Conservation (phyloP, 1,140 invertebrate genomes). For the Listronotus oregonensis region DNA sequence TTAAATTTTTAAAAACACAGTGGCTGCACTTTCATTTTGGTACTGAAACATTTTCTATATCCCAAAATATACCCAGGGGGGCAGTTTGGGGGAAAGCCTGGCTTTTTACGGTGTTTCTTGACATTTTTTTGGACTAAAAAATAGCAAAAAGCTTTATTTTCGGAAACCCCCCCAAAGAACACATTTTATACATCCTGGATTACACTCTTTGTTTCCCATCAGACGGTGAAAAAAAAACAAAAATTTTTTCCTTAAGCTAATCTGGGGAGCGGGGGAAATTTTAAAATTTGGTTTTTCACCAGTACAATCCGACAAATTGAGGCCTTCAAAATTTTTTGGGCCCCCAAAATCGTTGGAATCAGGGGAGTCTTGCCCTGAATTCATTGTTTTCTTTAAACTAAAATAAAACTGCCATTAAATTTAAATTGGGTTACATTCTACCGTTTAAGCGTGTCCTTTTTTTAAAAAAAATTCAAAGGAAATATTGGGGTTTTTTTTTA, state of each 20-base stretch:
- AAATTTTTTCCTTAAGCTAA: slow-evolving; percentile 46
- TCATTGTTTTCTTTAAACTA: slow-evolving; percentile 7
- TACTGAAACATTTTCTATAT: slow-evolving; percentile 89
- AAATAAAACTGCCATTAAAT: neutral
- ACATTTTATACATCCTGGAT: neutral
- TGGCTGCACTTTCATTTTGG: slow-evolving; percentile 79
- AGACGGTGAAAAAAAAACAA: slow-evolving; percentile 33
- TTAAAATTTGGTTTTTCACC: slow-evolving; percentile 39
- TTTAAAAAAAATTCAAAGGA: too few relatives aligned
- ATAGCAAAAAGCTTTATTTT: too few relatives aligned
- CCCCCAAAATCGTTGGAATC: slow-evolving; percentile 18
- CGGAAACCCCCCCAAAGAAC: neutral
- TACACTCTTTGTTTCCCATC: slow-evolving; percentile 43
- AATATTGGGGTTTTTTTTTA: too few relatives aligned
- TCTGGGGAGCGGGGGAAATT: slow-evolving; percentile 39
- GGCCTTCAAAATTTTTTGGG: slow-evolving; percentile 10
- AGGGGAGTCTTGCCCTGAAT: neutral
- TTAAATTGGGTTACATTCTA: too few relatives aligned
- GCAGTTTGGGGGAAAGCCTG: slow-evolving; percentile 54
- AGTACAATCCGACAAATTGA: slow-evolving; percentile 38
- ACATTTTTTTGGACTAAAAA: slow-evolving; percentile 1
- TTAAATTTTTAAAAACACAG: slow-evolving; percentile 77
- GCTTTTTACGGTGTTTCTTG: slow-evolving; percentile 27
- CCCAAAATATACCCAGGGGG: slow-evolving; percentile 92
- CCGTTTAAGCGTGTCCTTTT: too few relatives aligned